Conservation (phyloP, 2,888 invertebrate species). For the Ectropis crepuscularia region DNA sequence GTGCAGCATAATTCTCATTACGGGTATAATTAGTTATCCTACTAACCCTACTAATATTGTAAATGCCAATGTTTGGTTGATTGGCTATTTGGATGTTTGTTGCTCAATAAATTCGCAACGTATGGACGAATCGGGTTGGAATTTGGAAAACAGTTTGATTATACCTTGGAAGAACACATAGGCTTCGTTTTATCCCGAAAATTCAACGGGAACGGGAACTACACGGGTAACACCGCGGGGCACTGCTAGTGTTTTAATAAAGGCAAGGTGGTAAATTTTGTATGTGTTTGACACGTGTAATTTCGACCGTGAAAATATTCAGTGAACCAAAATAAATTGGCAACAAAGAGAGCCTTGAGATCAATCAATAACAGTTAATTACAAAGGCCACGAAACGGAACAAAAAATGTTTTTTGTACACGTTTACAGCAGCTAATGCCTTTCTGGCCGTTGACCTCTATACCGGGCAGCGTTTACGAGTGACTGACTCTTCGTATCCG, state of each 20-base stretch:
- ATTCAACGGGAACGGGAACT: no score
- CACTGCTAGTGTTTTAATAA: not conserved
- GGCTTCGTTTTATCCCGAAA: no score
- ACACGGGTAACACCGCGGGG: no score
- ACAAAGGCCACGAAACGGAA: constrained; percentile 16
- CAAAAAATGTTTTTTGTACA: constrained; percentile 34
- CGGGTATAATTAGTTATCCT: no score
- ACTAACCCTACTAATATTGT: no score
- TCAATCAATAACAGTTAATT: constrained; percentile 32
- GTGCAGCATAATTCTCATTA: no score
- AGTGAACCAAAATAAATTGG: constrained; percentile 11
- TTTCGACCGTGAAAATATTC: not conserved
- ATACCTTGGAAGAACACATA: no score
- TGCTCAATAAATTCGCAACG: no score
- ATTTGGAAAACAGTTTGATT: no score
- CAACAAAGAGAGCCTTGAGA: constrained; percentile 23
- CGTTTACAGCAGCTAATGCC: constrained; percentile 11
- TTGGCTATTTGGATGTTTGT: no score
- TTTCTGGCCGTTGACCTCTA: constrained; percentile 23
- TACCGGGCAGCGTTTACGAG: not conserved
- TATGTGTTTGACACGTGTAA: not conserved
- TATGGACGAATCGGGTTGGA: no score
- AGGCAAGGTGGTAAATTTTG: not conserved
- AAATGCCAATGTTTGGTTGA: no score
- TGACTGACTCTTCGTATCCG: not conserved